Evolutionary conservation across 2,113 vertebrate genomes (phyloP).

Genomic region (Podarcis cretensis): DNA sequence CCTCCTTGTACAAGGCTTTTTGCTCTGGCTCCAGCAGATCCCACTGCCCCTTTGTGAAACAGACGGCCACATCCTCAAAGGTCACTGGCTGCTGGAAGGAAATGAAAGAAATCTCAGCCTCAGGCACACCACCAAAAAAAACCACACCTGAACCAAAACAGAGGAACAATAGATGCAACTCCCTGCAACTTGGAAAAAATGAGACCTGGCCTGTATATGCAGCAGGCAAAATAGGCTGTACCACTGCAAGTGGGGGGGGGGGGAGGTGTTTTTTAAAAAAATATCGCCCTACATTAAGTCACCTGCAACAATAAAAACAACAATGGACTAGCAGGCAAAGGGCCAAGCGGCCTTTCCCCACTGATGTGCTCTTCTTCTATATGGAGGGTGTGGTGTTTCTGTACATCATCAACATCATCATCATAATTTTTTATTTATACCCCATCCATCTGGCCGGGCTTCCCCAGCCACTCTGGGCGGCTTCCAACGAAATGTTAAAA

Average conservation of each 20-base stretch:
- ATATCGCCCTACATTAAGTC: not conserved
- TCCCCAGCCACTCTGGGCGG: too few species aligned
- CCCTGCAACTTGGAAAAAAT: not conserved
- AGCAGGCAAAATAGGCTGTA: not conserved
- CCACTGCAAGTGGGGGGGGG: not conserved
- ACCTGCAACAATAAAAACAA: not conserved
- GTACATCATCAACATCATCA: too few species aligned
- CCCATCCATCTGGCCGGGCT: too few species aligned
- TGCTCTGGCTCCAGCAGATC: conserved; percentile 40
- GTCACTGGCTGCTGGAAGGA: conserved; percentile 36
- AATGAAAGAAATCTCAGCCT: conserved; percentile 2
- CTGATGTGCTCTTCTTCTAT: not conserved
- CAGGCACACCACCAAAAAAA: not conserved
- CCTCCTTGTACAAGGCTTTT: conserved; percentile 54
- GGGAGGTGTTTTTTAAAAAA: not conserved
- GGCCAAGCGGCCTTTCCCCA: not conserved
- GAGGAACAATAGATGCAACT: too few species aligned
- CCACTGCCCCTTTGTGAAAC: conserved; percentile 57
- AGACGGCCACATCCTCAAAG: conserved; percentile 58
- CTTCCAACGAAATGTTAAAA: too few species aligned
- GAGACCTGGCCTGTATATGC: not conserved
- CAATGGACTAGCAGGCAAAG: not conserved
- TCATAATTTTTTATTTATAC: too few species aligned
- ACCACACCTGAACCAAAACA: too few species aligned
- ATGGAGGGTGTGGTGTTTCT: not conserved